Evolutionary conservation across 2,797 vertebrate species (phyloP), one percentile per base, ranked within the genome.

Genomic region (Girardinus metallicus): DNA sequence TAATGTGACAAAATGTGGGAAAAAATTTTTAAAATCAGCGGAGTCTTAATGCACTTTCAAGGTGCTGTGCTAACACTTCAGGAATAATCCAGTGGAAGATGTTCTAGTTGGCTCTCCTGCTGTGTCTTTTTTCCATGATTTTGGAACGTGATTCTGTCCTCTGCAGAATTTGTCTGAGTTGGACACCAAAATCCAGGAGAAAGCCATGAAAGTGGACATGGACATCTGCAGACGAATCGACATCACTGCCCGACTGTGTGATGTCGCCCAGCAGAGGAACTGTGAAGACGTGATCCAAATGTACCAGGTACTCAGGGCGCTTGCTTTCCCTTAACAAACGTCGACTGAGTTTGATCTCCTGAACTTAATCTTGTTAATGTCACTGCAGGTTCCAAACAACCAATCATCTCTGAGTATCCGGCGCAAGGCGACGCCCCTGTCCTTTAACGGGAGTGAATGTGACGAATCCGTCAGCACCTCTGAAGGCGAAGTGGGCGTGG

Each of bases 131-230:
- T 41, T 1, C 23, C 15, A 23, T 49, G 4, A 73, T 23, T 73
- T 36, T 36, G 44, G 29, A 73, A 73, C 18, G 1, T 55, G 43
- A 47, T 66, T 74, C 34, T 12, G 5, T 47, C 41, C n/a, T 80
- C 29, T 74, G 64, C 87, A 99, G 98, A 97, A 98, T 89, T 90
- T 99, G 89, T 97, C 97, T 0, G 98, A 99, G 41, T 88, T 99
- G 92, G 98, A 99, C 95, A 98, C 96, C 75, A 98, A 98, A 94
- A 99, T 99, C 90, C 98, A 99, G 93, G 98, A 99, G 91, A 99
- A 99, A 88, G 98, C 98, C 93, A 99, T 98, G 98, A 99, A 97
- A 83, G 98, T 99, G 80, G 98, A 99, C 91, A 99, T 99, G 98
- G 98, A 99, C 92, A 99, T 99, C 93, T 99, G 98, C 86, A 96